Percentiles rank a stretch among this genome's conserved stretches.
Conservation (phyloP, 2,888 invertebrate species). For the Thera britannica region DNA sequence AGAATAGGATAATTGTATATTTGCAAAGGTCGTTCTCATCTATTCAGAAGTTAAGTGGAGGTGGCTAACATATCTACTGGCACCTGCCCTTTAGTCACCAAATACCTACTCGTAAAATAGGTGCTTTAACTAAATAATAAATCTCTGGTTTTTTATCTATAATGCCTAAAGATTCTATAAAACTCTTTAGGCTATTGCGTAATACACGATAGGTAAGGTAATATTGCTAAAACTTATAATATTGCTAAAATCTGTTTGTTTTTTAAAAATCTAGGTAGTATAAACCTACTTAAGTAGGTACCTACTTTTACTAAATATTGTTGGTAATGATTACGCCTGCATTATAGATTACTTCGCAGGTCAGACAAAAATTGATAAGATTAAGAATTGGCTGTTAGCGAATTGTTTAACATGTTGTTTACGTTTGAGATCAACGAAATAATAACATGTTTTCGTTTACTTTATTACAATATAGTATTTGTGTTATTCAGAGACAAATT, state of each 20-base stretch:
- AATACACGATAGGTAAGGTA: too few relatives aligned
- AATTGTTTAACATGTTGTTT: conserved; percentile 17
- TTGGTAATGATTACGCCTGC: background rate
- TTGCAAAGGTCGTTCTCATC: conserved; percentile 9
- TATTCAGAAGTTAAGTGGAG: conserved; percentile 10
- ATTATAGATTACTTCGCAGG: background rate
- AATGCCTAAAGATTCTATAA: too few relatives aligned
- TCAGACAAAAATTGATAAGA: conserved; percentile 15
- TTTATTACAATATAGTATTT: conserved; percentile 6
- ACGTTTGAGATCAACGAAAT: conserved; percentile 6
- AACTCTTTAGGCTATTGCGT: too few relatives aligned
- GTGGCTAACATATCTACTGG: conserved; percentile 1
- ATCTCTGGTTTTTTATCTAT: too few relatives aligned
- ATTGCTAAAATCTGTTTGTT: too few relatives aligned
- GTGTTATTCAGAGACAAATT: conserved; percentile 11
- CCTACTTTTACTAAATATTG: background rate
- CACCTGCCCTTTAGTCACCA: background rate
- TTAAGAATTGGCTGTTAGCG: background rate
- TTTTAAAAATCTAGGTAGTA: too few relatives aligned
- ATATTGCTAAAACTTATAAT: too few relatives aligned
- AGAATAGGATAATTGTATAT: conserved; percentile 4
- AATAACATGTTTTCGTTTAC: conserved; percentile 22
- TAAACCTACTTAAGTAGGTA: too few relatives aligned
- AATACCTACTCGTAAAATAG: too few relatives aligned
- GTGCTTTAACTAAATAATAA: too few relatives aligned